Evolutionary conservation across 1,140 invertebrate species (phyloP).

Genomic region (Anastrepha obliqua): DNA sequence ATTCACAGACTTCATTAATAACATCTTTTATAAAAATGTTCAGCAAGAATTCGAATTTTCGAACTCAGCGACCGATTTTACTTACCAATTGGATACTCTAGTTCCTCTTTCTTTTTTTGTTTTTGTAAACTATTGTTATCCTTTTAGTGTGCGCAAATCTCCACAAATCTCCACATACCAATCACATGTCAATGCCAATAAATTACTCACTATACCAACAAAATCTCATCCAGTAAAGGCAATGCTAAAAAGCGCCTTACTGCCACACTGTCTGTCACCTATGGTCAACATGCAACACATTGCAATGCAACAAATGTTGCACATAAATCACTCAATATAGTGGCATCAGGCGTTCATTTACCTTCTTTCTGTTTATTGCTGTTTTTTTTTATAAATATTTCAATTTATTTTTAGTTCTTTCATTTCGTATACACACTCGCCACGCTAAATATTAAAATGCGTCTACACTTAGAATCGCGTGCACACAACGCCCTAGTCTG

Average conservation of each 20-base stretch:
- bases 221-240: neutral
- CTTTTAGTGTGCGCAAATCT: neutral
- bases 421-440: conserved; percentile 57
- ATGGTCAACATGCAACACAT: neutral
- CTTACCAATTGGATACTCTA: too few relatives aligned
- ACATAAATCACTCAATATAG: conserved; percentile 72
- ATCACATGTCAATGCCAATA: neutral
- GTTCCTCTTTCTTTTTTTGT: too few relatives aligned
- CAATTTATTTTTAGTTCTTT: conserved; percentile 36
- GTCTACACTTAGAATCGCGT: too few relatives aligned
- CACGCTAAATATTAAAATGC: neutral
- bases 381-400: conserved; percentile 6
- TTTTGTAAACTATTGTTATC: too few relatives aligned
- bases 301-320: conserved; percentile 65
- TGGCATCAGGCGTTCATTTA: conserved; percentile 71
- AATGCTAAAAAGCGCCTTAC: neutral
- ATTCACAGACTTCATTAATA: too few relatives aligned
- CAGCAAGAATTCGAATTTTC: too few relatives aligned
- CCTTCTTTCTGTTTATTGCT: conserved; percentile 58
- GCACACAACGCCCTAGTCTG: neutral
- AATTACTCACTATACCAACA: neutral
- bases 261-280: neutral
- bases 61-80: too few relatives aligned
- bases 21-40: too few relatives aligned
- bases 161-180: neutral